Conservation (phyloP, 2,888 invertebrate species). For the Leistus spinibarbis region DNA sequence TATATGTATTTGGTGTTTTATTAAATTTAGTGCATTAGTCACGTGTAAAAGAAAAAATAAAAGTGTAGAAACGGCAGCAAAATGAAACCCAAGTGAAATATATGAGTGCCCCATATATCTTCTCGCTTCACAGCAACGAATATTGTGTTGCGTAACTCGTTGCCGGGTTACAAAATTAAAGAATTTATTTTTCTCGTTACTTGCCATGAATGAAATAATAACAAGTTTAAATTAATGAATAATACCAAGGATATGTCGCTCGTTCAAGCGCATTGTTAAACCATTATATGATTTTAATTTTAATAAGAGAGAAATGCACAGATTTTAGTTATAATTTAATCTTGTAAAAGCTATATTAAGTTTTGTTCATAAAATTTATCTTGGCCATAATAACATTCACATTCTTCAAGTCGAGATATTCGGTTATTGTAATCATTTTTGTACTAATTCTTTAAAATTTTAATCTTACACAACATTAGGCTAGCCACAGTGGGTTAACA, state of each 20-base stretch:
- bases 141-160: background rate
- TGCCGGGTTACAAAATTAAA: background rate
- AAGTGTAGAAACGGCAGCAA: too few species aligned
- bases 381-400: background rate
- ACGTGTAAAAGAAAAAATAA: too few species aligned
- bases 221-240: conserved; percentile 23
- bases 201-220: conserved; percentile 22
- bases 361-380: background rate
- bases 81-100: too few species aligned
- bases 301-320: background rate
- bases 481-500: too few species aligned
- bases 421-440: background rate
- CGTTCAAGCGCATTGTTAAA: background rate
- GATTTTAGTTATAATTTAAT: background rate
- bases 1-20: too few species aligned
- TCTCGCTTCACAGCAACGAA: background rate
- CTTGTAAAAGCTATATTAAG: background rate
- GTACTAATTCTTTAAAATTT: too few species aligned
- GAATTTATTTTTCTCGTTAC: conserved; percentile 9
- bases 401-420: background rate
- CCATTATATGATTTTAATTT: background rate
- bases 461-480: too few species aligned
- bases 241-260: background rate
- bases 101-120: background rate
- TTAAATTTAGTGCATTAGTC: too few species aligned